Evolutionary conservation across 64 coral and sea anemone species (phyloP).

Genomic region (Montipora foliosa): DNA sequence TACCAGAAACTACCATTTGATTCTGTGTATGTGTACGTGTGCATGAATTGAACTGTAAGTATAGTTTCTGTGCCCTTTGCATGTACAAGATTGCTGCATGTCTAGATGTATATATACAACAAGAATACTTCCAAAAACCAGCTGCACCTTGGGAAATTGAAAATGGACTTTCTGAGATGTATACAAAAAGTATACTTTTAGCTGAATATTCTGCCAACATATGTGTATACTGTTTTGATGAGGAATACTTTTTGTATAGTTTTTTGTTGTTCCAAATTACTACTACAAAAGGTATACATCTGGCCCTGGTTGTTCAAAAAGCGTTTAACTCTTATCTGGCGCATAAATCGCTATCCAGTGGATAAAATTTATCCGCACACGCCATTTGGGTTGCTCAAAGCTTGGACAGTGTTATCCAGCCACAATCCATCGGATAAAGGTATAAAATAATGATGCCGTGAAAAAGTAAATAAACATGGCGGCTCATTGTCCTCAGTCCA

Average conservation of each 20-base stretch:
- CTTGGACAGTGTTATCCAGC: constrained; percentile 25
- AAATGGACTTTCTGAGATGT: constrained; percentile 9
- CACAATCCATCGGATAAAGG: constrained; percentile 56
- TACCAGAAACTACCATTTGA: background rate
- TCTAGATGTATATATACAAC: background rate
- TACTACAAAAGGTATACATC: background rate
- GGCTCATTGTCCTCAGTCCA: background rate
- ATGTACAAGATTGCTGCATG: background rate
- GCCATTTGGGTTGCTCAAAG: constrained; percentile 39
- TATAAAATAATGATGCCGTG: constrained; percentile 11
- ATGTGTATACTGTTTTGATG: constrained; percentile 2
- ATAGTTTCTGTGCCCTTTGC: background rate
- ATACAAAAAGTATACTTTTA: constrained; percentile 66
- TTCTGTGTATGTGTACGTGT: background rate
- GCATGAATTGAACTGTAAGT: background rate
- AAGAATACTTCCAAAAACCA: background rate
- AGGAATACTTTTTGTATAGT: constrained; percentile 40
- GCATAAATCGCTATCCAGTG: background rate
- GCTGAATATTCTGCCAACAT: constrained; percentile 18
- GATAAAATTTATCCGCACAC: constrained; percentile 26
- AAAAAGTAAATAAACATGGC: constrained; percentile 32
- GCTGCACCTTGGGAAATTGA: background rate
- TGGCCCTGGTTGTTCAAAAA: constrained; percentile 16
- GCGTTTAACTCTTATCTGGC: background rate
- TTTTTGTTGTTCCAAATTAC: background rate